A percentile compares a stretch with the other conserved stretches of the same genome.
These are phyloP conservation scores for Cheilosia impressa DNA, from an alignment of 2,888 invertebrate species.

Conservation along the genomic window DNA sequence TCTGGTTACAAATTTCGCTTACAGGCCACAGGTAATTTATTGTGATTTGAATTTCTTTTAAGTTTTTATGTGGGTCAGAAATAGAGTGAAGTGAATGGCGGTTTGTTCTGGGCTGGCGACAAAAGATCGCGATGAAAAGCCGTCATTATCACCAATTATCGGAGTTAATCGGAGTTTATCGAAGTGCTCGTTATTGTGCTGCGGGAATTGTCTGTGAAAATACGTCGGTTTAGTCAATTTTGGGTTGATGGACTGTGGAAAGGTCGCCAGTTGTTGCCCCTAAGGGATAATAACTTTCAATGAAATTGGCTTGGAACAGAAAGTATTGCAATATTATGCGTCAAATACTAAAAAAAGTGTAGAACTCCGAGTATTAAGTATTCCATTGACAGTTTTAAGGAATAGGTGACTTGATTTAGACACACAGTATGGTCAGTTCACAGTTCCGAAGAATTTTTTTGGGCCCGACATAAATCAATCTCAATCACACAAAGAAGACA, in stretches of 20 bases:
- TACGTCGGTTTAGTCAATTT: not conserved
- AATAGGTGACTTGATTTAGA: too few relatives aligned
- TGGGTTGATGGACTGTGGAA: not conserved
- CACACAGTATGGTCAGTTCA: too few relatives aligned
- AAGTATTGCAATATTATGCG: too few relatives aligned
- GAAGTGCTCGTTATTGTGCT: slow-evolving; percentile 1
- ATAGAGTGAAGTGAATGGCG: slow-evolving; percentile 44
- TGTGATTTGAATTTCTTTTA: slow-evolving; percentile 10
- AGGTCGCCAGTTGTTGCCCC: too few relatives aligned
- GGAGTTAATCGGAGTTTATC: slow-evolving; percentile 19
- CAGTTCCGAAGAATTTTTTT: too few relatives aligned
- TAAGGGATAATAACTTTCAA: too few relatives aligned
- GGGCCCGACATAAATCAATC: too few relatives aligned
- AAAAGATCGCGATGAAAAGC: not conserved
- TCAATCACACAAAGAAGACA: too few relatives aligned
- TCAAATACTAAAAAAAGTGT: too few relatives aligned
- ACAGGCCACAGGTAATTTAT: slow-evolving; percentile 13
- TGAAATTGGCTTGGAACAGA: too few relatives aligned
- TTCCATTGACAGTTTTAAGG: too few relatives aligned
- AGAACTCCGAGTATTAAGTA: too few relatives aligned
- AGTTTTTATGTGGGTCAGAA: slow-evolving; percentile 48
- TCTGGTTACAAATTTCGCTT: slow-evolving; percentile 54
- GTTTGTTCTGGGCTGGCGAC: slow-evolving; percentile 14
- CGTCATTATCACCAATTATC: slow-evolving; percentile 37
- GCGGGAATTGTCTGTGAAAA: not conserved